Evolutionary conservation across 2,888 invertebrate species (phyloP), one percentile per base, ranked within the genome.

Genomic region (Alentia gelatinosa): DNA sequence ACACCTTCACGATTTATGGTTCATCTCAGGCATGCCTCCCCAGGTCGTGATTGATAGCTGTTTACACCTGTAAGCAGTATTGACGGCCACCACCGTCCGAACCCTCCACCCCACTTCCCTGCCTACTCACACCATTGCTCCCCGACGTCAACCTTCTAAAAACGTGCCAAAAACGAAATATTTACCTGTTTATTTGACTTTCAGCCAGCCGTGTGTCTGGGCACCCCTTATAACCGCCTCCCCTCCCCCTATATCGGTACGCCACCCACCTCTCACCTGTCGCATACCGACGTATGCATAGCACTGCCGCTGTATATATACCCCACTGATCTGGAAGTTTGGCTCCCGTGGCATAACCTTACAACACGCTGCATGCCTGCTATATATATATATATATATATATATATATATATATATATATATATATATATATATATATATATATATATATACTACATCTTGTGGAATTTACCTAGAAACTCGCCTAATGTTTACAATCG

Each of bases 161-260:
- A 63, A 12, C 63, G n/a, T 12, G n/a, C 63, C 63, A 19, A 68
- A 68, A 68, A 68, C n/a, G 68, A 26, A 68, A 3, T 68, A 26
- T 68, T 68, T 68, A 68, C 68, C 68, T 68, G 33, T 68, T 68
- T 68, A 68, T 68, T 68, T 68, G 68, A 68, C 68, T 68, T 68
- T 68, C 30, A 68, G 68, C 33, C 68, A n/a, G 68, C 1, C 68
- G 30, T 68, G 68, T 19, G 23, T 1, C 26, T 68, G 68, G 68
- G 26, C n/a, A n/a, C 30, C 30, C 15, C 68, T 26, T 63, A 68
- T 56, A 56, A 56, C 30, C 12, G 68, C 30, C 12, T 26, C 30
- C 30, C n/a, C 12, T 68, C 12, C n/a, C 12, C 30, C 12, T 30
- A 30, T 30, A 68, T 30, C 68, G n/a, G 68, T 68, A 26, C 30